Base-by-base conservation (phyloP, 2,113 vertebrate genomes). In the Eidolon helvum region DNA sequence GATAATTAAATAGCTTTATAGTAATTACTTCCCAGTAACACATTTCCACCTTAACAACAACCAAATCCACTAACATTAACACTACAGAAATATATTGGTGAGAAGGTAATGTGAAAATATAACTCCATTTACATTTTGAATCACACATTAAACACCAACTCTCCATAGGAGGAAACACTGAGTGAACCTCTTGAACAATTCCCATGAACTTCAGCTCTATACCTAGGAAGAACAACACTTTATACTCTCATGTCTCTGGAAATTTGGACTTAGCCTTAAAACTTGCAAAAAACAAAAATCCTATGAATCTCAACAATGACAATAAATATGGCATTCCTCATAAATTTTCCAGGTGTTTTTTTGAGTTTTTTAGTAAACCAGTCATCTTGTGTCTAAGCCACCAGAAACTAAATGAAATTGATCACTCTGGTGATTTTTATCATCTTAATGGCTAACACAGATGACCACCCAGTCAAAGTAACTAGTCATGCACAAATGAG, bases 1-100 rank as follows among this genome's bases (percentile, higher is more conserved):
- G 98, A 98, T 98, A 98, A 99, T 98, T 98, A 98, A 98, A 97
- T 97, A 98, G 97, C 97, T 98, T 98, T 98, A 97, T 68, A 94
- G 97, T 98, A 98, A 98, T 98, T 98, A 97, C 97, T 88, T 98
- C 90, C 97, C 96, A 95, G 97, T 96, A 97, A 97, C 93, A 98
- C 87, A 97, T 98, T 96, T 97, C 87, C 93, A 96, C 96, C 95
- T 98, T 98, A 98, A 98, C 96, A 98, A 98, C 61, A 98, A 98
- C 98, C 94, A 97, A 98, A 98, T 78, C 66, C 89, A 87, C 92
- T 98, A 90, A 97, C 98, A 97, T 97, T 96, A 97, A 98, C 98
- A 97, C 98, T 95, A 96, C 71, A 75, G 92, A 97, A 96, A 97
- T 94, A 50, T 11, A 18, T 72, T 91, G 90, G 93, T 89, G 83